Evolutionary conservation across 2,797 vertebrate species (phyloP).

Genomic region (Threskiornis aethiopicus): DNA sequence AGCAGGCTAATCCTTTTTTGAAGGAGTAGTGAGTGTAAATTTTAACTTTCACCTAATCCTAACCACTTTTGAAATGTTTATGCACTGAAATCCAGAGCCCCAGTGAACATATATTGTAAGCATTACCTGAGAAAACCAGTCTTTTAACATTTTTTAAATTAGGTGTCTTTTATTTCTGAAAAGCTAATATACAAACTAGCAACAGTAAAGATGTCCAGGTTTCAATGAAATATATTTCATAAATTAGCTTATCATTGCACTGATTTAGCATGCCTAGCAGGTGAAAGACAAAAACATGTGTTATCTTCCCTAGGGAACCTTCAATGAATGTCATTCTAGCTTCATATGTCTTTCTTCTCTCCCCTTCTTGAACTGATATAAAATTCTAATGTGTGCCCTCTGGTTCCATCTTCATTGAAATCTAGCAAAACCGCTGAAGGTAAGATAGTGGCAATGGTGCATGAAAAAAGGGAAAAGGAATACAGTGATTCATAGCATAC

Average conservation of each 20-base stretch:
- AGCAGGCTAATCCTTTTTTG: neutral
- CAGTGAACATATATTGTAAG: neutral
- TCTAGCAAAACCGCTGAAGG: conserved; percentile 87
- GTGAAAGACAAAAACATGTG: conserved; percentile 92
- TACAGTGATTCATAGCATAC: conserved; percentile 78
- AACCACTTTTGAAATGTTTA: conserved; percentile 16
- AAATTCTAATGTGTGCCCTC: conserved; percentile 93
- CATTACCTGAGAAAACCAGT: conserved; percentile 42
- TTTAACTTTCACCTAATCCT: conserved; percentile 38
- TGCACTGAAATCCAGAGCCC: conserved; percentile 19
- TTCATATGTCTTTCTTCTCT: conserved; percentile 84
- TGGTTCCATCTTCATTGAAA: conserved; percentile 88
- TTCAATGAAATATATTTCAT: conserved; percentile 87
- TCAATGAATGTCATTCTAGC: conserved; percentile 86
- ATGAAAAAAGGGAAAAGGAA: conserved; percentile 80
- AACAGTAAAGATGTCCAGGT: conserved; percentile 89
- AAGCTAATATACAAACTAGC: conserved; percentile 88
- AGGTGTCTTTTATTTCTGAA: conserved; percentile 76
- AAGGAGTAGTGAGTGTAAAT: neutral
- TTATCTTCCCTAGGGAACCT: conserved; percentile 83
- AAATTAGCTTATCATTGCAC: conserved; percentile 92
- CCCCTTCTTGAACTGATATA: conserved; percentile 88
- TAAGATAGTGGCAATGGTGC: conserved; percentile 85
- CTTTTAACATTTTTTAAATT: conserved; percentile 74
- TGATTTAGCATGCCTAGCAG: conserved; percentile 98